These are phyloP conservation scores for Azorinus chamasolen DNA, from an alignment of 2,888 invertebrate genomes.

Conservation along the genomic window DNA sequence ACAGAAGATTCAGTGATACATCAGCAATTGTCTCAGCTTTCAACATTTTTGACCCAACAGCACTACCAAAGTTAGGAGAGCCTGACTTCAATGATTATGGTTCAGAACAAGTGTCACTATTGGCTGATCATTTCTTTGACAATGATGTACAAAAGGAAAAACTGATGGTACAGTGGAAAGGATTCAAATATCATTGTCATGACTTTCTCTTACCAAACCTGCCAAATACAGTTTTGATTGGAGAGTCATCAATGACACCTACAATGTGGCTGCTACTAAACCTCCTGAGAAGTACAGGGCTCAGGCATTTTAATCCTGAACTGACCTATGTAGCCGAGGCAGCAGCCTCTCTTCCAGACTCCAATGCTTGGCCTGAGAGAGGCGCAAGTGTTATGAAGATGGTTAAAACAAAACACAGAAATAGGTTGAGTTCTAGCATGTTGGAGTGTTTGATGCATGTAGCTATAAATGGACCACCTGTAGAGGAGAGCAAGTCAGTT, in stretches of 20 bases:
- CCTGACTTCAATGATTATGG: slow-evolving; percentile 18
- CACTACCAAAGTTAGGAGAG: slow-evolving; percentile 17
- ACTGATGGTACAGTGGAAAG: slow-evolving; percentile 29
- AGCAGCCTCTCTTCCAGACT: slow-evolving; percentile 41
- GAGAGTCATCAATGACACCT: not conserved
- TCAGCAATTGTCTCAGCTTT: slow-evolving; percentile 17
- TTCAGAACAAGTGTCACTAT: not conserved
- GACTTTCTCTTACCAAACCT: slow-evolving; percentile 16
- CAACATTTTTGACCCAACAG: slow-evolving; percentile 29
- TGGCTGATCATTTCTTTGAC: slow-evolving; percentile 28
- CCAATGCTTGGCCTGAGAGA: slow-evolving; percentile 66
- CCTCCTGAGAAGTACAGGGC: not conserved
- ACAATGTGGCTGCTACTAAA: slow-evolving; percentile 29
- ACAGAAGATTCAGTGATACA: slow-evolving; percentile 17
- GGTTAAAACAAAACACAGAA: slow-evolving; percentile 19
- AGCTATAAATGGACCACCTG: slow-evolving; percentile 36
- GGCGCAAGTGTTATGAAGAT: slow-evolving; percentile 48
- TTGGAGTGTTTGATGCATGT: slow-evolving; percentile 36
- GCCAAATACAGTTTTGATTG: slow-evolving; percentile 4
- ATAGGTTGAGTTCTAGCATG: slow-evolving; percentile 28
- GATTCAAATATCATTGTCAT: slow-evolving; percentile 27
- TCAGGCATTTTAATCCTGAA: slow-evolving; percentile 13
- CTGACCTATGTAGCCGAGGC: slow-evolving; percentile 33
- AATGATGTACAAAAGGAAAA: slow-evolving; percentile 11
- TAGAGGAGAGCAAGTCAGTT: no score